Conservation (phyloP, 2,888 invertebrate species). For the Eumacrocentrus americanus region DNA sequence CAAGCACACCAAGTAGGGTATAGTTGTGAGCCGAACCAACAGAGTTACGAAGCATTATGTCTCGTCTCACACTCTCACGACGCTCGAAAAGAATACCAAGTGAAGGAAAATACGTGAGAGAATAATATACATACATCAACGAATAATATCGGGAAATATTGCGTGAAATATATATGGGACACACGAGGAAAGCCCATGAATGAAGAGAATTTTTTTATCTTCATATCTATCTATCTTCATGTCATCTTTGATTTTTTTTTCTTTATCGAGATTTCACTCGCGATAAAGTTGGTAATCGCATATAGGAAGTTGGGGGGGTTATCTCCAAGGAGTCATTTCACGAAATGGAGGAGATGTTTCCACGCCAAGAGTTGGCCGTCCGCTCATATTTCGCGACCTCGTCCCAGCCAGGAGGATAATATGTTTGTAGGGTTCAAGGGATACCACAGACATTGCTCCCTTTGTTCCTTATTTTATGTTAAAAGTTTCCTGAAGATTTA, state of each 20-base stretch:
- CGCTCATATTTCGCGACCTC: background rate
- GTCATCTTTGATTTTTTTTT: background rate
- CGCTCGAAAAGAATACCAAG: background rate
- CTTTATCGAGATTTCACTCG: background rate
- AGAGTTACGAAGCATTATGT: background rate
- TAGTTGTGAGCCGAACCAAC: background rate
- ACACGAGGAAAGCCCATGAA: background rate
- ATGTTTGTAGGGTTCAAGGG: background rate
- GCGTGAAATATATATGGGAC: background rate
- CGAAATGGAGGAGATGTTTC: slow-evolving; percentile 8
- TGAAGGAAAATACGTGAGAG: background rate
- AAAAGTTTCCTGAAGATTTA: background rate
- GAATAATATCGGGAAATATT: background rate
- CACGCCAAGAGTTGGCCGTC: slow-evolving; percentile 1
- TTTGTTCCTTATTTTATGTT: background rate
- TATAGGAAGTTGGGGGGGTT: background rate
- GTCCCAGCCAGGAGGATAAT: background rate
- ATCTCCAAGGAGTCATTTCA: slow-evolving; percentile 1
- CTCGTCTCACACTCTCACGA: background rate
- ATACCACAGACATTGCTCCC: background rate
- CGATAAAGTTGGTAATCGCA: slow-evolving; percentile 15
- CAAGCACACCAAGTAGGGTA: background rate
- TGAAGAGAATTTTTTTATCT: background rate
- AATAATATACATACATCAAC: background rate
- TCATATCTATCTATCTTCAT: background rate